Percentiles rank a stretch among this genome's conserved stretches.
Conservation (phyloP, 2,113 vertebrate species). For the Chlamydotis undulata region DNA sequence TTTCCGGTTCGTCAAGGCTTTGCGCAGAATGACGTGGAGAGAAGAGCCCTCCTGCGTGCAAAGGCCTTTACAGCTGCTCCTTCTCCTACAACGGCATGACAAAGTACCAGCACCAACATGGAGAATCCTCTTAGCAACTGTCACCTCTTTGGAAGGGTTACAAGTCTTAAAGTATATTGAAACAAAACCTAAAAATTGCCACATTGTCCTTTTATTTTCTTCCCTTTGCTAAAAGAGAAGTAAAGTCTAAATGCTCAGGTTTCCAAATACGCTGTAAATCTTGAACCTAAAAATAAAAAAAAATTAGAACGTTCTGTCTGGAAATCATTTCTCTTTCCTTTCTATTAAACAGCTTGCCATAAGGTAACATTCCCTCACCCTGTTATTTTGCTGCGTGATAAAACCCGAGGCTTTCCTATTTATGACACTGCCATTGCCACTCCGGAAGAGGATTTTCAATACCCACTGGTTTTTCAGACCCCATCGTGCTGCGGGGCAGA, state of each 20-base stretch:
- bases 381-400: background rate
- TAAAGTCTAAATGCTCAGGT: background rate
- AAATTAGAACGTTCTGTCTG: background rate
- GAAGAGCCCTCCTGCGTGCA: fast-evolving
- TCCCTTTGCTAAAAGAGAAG: background rate
- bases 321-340: background rate
- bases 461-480: background rate
- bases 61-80: background rate
- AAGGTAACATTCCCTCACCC: background rate
- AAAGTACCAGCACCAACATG: background rate
- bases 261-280: background rate
- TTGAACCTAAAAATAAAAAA: background rate
- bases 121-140: background rate
- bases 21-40: background rate
- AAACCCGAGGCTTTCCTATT: background rate
- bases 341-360: background rate
- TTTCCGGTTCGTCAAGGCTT: background rate
- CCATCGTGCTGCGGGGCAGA: fast-evolving
- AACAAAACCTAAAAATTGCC: background rate
- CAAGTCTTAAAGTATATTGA: background rate
- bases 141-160: background rate
- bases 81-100: background rate
- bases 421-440: background rate
- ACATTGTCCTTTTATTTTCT: fast-evolving
- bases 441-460: background rate